Evolutionary conservation across 2,888 invertebrate genomes (phyloP).

Genomic region (Hirtodrosophila trivittata): DNA sequence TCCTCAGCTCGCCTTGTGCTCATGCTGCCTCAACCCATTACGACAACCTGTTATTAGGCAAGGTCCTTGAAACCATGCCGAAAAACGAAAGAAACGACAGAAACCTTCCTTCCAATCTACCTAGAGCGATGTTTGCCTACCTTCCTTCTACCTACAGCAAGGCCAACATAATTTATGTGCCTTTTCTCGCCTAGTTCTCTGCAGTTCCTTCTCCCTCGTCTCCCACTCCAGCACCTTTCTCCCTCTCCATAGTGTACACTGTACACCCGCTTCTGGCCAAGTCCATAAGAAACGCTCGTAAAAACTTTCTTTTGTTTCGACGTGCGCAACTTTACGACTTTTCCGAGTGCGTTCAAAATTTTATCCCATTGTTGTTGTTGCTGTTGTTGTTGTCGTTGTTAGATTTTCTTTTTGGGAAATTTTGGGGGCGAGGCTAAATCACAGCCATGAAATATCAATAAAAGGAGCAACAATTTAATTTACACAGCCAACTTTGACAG

Average conservation of each 20-base stretch:
- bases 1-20: too few relatives aligned
- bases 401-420: slow-evolving; percentile 23
- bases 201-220: slow-evolving; percentile 1
- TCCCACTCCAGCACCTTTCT: slow-evolving; percentile 6
- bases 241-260: neutral
- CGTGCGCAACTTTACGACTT: slow-evolving; percentile 81
- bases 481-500: slow-evolving; percentile 73
- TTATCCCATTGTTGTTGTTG: slow-evolving; percentile 3
- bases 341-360: slow-evolving; percentile 66
- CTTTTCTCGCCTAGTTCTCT: slow-evolving; percentile 56
- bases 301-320: slow-evolving; percentile 77
- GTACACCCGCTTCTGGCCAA: slow-evolving; percentile 1
- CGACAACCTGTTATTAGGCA: slow-evolving; percentile 64
- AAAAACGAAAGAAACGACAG: slow-evolving; percentile 29
- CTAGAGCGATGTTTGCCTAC: slow-evolving; percentile 1
- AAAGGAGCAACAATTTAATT: slow-evolving; percentile 79
- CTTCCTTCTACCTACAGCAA: slow-evolving; percentile 41
- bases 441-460: slow-evolving; percentile 75
- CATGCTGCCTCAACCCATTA: slow-evolving; percentile 60
- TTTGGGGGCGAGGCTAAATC: slow-evolving; percentile 50
- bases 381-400: slow-evolving; percentile 4
- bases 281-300: slow-evolving; percentile 60
- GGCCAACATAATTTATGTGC: slow-evolving; percentile 61
- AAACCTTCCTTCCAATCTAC: slow-evolving; percentile 2
- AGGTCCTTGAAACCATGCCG: slow-evolving; percentile 65